Percentiles rank a stretch among this genome's conserved stretches.
Evolutionary conservation across 2,888 invertebrate genomes (phyloP).

Genomic region (Cephus sareptanus): DNA sequence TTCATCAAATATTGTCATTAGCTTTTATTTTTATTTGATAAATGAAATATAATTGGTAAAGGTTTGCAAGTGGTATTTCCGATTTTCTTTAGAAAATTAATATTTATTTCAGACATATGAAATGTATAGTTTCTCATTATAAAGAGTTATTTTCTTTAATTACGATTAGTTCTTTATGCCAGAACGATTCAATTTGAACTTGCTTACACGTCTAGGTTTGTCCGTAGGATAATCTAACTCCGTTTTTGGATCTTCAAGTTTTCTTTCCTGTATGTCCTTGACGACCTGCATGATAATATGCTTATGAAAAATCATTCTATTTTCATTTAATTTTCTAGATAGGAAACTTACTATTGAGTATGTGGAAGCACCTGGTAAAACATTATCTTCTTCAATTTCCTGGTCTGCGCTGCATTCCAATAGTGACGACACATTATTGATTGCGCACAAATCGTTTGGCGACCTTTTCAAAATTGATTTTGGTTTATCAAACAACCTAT

Average conservation of each 20-base stretch:
- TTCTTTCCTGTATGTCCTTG: slow-evolving; percentile 47
- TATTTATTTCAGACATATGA: background rate
- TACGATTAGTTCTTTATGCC: background rate
- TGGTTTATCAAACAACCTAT: slow-evolving; percentile 45
- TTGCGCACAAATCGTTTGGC: slow-evolving; percentile 30
- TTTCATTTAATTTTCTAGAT: background rate
- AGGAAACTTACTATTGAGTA: slow-evolving; percentile 39
- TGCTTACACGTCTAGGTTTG: slow-evolving; percentile 43
- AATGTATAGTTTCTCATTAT: background rate
- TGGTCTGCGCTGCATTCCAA: slow-evolving; percentile 33
- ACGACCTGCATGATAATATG: slow-evolving; percentile 40
- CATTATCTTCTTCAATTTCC: slow-evolving; percentile 26
- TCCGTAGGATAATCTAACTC: slow-evolving; percentile 16
- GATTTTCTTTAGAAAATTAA: background rate
- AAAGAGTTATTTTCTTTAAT: background rate
- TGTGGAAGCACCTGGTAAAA: slow-evolving; percentile 28
- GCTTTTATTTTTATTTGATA: background rate
- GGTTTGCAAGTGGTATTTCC: background rate
- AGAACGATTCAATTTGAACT: slow-evolving; percentile 50
- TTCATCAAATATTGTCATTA: background rate
- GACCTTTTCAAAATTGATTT: slow-evolving; percentile 59
- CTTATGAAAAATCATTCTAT: background rate
- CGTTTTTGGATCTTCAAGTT: slow-evolving; percentile 16
- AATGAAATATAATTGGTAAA: background rate
- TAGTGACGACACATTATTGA: slow-evolving; percentile 12